A percentile compares a stretch with the other conserved stretches of the same genome.
Evolutionary conservation across 2,113 vertebrate genomes (phyloP).

Genomic region (Gnathonemus longibarbis): DNA sequence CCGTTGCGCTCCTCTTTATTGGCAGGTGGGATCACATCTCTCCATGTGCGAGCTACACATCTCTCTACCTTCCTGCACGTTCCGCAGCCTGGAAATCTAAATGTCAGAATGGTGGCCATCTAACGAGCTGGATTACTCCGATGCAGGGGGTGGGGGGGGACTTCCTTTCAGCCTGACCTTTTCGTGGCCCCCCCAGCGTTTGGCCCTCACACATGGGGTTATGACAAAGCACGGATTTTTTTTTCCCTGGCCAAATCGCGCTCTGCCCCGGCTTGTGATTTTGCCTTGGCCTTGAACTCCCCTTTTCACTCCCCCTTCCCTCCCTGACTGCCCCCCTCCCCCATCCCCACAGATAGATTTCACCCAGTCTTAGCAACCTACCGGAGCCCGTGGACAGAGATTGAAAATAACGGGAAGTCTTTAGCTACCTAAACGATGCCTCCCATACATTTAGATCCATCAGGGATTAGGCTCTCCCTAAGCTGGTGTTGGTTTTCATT

Average conservation of each 20-base stretch:
- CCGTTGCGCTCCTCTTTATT: constrained; percentile 32
- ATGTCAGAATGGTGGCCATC: neutral
- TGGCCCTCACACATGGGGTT: neutral
- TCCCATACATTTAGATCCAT: neutral
- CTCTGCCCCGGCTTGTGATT: neutral
- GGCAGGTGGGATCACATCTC: constrained; percentile 38
- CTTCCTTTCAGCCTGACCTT: constrained; percentile 36
- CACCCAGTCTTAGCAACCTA: constrained; percentile 2
- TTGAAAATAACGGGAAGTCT: constrained; percentile 2
- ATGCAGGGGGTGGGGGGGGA: neutral
- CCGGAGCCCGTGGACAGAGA: neutral
- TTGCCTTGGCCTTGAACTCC: neutral
- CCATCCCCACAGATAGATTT: neutral
- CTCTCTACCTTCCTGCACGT: neutral
- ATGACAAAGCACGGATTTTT: neutral
- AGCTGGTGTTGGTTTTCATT: neutral
- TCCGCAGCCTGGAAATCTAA: neutral
- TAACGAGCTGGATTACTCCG: neutral
- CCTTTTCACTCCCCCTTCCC: constrained; percentile 14
- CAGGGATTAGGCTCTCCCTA: neutral
- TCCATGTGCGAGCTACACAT: neutral
- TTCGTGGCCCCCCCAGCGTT: constrained; percentile 23
- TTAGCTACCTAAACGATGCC: neutral
- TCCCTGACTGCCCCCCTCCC: neutral
- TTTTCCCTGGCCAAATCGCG: neutral